Percentiles rank a stretch among this genome's conserved stretches.
Conservation (phyloP, 2,797 vertebrate species). For the Caiman crocodilus region DNA sequence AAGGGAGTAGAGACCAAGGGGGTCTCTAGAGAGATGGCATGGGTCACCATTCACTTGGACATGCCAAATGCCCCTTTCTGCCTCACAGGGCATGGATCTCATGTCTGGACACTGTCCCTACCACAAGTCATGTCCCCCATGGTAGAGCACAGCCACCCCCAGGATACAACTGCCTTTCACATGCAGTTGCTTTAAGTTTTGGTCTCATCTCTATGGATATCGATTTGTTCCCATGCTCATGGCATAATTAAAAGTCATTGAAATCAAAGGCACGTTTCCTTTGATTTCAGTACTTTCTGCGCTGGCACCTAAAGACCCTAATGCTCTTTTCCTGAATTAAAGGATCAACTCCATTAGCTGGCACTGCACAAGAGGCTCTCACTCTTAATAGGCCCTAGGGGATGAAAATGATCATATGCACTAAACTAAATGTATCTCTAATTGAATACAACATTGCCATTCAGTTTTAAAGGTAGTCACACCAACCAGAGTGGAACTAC, state of each 20-base stretch:
- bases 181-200: too few relatives aligned
- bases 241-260: neutral
- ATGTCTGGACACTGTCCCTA: too few relatives aligned
- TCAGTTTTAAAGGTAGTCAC: neutral
- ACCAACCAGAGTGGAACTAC: neutral
- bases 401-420: neutral
- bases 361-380: neutral
- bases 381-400: neutral
- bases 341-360: neutral
- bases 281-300: neutral
- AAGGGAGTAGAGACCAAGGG: too few relatives aligned
- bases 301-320: neutral
- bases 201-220: too few relatives aligned
- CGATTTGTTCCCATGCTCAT: too few relatives aligned
- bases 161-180: too few relatives aligned
- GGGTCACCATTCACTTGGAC: too few relatives aligned
- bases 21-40: too few relatives aligned
- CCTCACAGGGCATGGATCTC: too few relatives aligned
- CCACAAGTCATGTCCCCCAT: too few relatives aligned
- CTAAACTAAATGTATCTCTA: neutral
- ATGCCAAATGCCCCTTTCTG: too few relatives aligned
- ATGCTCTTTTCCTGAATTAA: neutral
- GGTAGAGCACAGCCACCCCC: too few relatives aligned
- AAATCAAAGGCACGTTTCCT: neutral
- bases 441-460: neutral